Percentiles rank a stretch among this genome's conserved stretches.
Conservation (phyloP, 1,140 invertebrate genomes). For the Nephila pilipes region DNA sequence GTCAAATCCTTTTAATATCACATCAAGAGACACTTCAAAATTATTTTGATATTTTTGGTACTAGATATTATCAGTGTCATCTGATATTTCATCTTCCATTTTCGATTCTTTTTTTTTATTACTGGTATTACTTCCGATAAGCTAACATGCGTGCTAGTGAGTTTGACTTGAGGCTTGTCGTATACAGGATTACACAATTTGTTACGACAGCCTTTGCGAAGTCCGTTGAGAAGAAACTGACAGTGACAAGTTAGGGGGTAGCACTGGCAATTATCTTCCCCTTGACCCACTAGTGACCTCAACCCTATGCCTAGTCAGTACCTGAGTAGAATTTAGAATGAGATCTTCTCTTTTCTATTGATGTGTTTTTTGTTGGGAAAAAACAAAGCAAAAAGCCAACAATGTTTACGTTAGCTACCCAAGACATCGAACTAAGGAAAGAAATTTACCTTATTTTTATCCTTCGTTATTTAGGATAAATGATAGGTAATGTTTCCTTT, state of each 20-base stretch:
- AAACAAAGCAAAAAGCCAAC: not conserved
- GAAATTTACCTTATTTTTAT: not conserved
- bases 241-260: constrained; percentile 45
- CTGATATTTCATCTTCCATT: not conserved
- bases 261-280: not conserved
- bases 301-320: not conserved
- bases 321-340: constrained; percentile 30
- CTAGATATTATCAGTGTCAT: not conserved
- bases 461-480: not conserved
- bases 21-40: not conserved
- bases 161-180: constrained; percentile 39
- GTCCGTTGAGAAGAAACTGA: not conserved
- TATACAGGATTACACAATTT: constrained; percentile 56
- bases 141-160: constrained; percentile 2
- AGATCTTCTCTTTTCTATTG: not conserved
- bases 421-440: not conserved
- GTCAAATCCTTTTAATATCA: constrained; percentile 15
- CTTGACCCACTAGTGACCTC: constrained; percentile 29
- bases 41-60: not conserved
- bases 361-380: not conserved
- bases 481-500: constrained; percentile 13
- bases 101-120: not conserved
- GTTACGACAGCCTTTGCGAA: constrained; percentile 54
- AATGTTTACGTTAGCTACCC: not conserved
- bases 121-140: not conserved